Evolutionary conservation across 2,888 invertebrate genomes (phyloP).

Genomic region (Alloscopus bannaensis): DNA sequence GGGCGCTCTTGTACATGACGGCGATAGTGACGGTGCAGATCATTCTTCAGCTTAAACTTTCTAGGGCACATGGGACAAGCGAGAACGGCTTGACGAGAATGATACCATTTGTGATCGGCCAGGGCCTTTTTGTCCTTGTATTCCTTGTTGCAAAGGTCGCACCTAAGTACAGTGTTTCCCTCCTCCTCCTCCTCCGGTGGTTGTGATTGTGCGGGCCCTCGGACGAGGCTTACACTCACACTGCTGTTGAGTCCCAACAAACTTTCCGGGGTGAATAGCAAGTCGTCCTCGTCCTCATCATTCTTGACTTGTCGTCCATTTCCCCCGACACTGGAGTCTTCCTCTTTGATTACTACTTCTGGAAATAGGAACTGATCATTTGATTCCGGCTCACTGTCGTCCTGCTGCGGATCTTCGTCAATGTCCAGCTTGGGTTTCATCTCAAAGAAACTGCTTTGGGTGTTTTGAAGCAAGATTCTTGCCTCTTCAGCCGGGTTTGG

Average conservation of each 20-base stretch:
- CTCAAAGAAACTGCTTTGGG: no score
- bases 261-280: slow-evolving; percentile 26
- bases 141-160: slow-evolving; percentile 31
- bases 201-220: background rate
- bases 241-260: background rate
- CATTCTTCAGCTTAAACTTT: slow-evolving; percentile 56
- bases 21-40: slow-evolving; percentile 48
- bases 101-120: slow-evolving; percentile 59
- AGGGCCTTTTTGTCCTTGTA: slow-evolving; percentile 56
- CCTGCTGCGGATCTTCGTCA: slow-evolving; percentile 3
- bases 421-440: no score
- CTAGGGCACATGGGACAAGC: slow-evolving; percentile 52
- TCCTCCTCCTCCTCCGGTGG: no score
- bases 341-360: slow-evolving; percentile 46
- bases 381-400: background rate
- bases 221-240: background rate
- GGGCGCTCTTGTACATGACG: slow-evolving; percentile 56
- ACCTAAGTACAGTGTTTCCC: slow-evolving; percentile 3
- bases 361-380: slow-evolving; percentile 27
- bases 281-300: slow-evolving; percentile 31
- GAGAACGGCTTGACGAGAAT: slow-evolving; percentile 37
- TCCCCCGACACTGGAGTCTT: background rate
- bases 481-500: slow-evolving; percentile 61
- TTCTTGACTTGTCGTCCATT: slow-evolving; percentile 1
- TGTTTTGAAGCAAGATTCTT: background rate